A percentile compares a stretch with the other conserved stretches of the same genome.
Conservation (phyloP, 2,113 vertebrate species). For the Odontophorus gujanensis region DNA sequence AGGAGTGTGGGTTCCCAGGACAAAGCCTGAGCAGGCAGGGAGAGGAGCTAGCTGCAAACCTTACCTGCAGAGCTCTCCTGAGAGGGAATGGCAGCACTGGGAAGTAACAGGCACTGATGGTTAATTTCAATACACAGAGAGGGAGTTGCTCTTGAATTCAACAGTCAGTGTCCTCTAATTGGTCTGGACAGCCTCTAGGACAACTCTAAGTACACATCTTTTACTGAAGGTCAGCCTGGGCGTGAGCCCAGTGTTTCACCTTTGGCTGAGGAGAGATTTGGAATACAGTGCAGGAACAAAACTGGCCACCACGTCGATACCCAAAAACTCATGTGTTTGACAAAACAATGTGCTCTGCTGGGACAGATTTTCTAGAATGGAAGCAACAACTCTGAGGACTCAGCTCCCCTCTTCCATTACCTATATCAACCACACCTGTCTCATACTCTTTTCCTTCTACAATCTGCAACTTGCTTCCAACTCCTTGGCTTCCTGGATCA, state of each 20-base stretch:
- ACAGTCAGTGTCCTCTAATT: background rate
- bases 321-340: background rate
- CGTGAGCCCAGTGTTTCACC: background rate
- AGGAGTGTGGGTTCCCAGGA: background rate
- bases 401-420: background rate
- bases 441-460: background rate
- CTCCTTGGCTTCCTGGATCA: background rate
- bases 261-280: background rate
- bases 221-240: background rate
- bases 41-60: background rate
- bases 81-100: background rate
- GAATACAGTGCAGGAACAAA: background rate
- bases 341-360: background rate
- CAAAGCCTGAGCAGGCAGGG: background rate
- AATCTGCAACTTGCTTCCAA: background rate
- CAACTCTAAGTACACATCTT: background rate
- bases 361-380: background rate
- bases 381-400: background rate
- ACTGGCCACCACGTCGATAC: background rate
- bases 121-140: background rate
- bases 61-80: background rate
- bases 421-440: background rate
- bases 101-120: background rate
- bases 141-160: background rate
- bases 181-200: background rate